Conservation (phyloP, 2,113 vertebrate genomes). For the Podiceps cristatus region DNA sequence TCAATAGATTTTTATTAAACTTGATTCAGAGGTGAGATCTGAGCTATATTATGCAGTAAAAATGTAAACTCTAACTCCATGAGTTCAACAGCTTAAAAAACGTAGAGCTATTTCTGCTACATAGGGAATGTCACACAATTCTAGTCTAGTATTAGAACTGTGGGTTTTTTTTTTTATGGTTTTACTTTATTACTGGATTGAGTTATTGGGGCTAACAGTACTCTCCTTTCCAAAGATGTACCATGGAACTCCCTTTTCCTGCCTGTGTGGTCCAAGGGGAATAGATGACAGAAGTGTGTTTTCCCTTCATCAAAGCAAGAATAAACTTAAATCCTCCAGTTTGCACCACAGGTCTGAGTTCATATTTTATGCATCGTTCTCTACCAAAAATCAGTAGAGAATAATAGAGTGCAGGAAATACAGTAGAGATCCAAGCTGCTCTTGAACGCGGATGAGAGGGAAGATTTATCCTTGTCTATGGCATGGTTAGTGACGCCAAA, state of each 20-base stretch:
- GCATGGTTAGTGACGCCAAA: not conserved
- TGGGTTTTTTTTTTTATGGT: not conserved
- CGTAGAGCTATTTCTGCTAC: not conserved
- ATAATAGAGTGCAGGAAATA: not conserved
- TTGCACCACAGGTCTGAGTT: not conserved
- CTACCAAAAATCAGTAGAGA: not conserved
- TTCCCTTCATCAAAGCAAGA: constrained; percentile 14
- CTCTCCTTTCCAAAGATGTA: not conserved
- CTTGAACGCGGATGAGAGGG: not conserved
- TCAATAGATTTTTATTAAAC: not conserved
- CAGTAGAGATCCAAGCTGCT: accelerated
- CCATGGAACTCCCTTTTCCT: not conserved
- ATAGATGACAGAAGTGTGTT: not conserved
- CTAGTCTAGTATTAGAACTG: not conserved
- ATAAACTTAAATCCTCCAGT: not conserved
- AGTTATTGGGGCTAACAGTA: not conserved
- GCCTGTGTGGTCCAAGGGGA: not conserved
- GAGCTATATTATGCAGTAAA: not conserved
- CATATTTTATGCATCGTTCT: not conserved
- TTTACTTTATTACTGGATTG: not conserved
- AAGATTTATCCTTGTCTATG: not conserved
- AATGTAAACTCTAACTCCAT: not conserved
- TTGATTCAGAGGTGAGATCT: not conserved
- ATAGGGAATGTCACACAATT: not conserved
- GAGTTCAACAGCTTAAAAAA: not conserved